Percentiles rank a stretch among this genome's conserved stretches.
Evolutionary conservation across 2,113 vertebrate genomes (phyloP).

Genomic region (Sylvilagus bachmani): DNA sequence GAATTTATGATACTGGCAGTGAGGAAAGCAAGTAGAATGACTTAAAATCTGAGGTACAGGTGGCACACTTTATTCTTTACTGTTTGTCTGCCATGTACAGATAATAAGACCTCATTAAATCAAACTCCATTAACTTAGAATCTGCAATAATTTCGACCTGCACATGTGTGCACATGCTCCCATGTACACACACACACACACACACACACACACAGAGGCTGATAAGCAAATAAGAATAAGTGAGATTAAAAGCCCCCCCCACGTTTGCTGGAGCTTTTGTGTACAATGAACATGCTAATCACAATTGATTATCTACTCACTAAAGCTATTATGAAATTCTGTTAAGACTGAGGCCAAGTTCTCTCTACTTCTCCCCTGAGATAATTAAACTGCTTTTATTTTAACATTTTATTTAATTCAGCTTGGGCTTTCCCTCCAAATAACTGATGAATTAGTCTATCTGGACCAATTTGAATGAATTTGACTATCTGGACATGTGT

Average conservation of each 20-base stretch:
- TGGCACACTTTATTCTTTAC: conserved; percentile 44
- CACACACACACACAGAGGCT: neutral
- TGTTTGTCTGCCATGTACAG: conserved; percentile 35
- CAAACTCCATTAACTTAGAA: conserved; percentile 38
- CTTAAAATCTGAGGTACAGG: conserved; percentile 46
- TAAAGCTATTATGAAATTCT: conserved; percentile 66
- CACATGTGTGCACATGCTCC: neutral
- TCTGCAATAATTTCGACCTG: conserved; percentile 17
- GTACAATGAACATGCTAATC: conserved; percentile 54
- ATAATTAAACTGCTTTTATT: conserved; percentile 70
- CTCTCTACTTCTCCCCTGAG: conserved; percentile 40
- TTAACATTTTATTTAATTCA: conserved; percentile 73
- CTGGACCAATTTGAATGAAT: conserved; percentile 62
- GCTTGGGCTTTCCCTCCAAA: conserved; percentile 60
- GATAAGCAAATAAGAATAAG: neutral
- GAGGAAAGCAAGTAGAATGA: conserved; percentile 50
- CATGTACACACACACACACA: neutral
- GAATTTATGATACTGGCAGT: neutral
- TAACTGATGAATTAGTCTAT: conserved; percentile 73
- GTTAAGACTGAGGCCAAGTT: conserved; percentile 66
- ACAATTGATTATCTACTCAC: conserved; percentile 62
- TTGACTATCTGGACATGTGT: conserved; percentile 64
- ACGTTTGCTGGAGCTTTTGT: conserved; percentile 47
- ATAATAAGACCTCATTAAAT: conserved; percentile 55
- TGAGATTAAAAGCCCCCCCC: conserved; percentile 25